Base-by-base conservation (phyloP, 2,113 vertebrate species). In the Chaetops frenatus region DNA sequence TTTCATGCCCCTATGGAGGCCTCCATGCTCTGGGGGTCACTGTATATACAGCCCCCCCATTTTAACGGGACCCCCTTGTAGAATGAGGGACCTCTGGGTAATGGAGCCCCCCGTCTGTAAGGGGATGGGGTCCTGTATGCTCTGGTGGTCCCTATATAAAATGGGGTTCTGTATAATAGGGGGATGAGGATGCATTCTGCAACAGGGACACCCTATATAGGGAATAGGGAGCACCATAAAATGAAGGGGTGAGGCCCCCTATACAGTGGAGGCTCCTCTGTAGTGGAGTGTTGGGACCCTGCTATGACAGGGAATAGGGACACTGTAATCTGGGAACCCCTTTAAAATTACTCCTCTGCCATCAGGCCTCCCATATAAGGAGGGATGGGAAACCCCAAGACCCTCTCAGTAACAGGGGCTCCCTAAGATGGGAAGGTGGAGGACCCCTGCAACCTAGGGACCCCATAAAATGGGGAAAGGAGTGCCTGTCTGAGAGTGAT, bases 181-280 rank as follows among this genome's bases (percentile, higher is more conserved):
- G 44, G 6, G 18, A 9, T 77, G 45, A 60, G 36, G 12, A 19
- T 51, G 15, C 15, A 11, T 38, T 19, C 15, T 33, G 1, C 7
- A 19, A 1, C 0, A 8, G 33, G 31, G 15, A 4, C 5, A 11
- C 21, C 24, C 0, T 21, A 1, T 27, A 2, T 1, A 10, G 44
- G 35, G 22, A 23, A 5, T 12, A 42, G 67, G 25, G 50, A 12
- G 11, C 36, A 27, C 33, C 33, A 28, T 36, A 5, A 18, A 36
- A 7, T 50, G 36, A 12, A 31, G 12, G 16, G 4, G 3, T 47
- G 45, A 14, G 48, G 28, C 8, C 6, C 42, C 38, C 14, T 20
- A 0, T 35, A 3, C 1, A 24, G 18, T 5, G 53, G 21, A 40
- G 17, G 14, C 8, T 18, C 15, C 51, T n/a, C 15, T 56, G 15